These are phyloP conservation scores for Entomobrya multifasciata DNA, from an alignment of 2,888 invertebrate species.

Conservation along the genomic window DNA sequence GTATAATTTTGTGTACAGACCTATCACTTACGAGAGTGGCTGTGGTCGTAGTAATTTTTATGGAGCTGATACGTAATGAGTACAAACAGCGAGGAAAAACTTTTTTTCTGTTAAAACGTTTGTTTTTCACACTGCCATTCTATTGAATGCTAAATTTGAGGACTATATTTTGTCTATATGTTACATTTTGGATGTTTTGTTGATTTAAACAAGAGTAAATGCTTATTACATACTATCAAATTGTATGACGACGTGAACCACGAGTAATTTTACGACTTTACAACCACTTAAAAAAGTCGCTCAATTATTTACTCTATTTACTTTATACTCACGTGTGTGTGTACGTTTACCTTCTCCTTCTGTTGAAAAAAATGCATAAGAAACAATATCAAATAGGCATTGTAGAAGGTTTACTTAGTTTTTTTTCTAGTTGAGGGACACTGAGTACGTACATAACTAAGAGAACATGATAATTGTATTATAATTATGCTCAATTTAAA, in stretches of 20 bases:
- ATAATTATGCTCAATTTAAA: conserved; percentile 39
- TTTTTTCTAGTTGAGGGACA: conserved; percentile 47
- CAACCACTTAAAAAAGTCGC: not conserved
- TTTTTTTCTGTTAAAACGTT: not conserved
- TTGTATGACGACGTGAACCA: not conserved
- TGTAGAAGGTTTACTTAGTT: conserved; percentile 48
- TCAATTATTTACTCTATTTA: not conserved
- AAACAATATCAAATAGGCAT: not conserved
- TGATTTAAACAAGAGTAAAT: not conserved
- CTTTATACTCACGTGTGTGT: not conserved
- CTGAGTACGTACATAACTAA: conserved; percentile 11
- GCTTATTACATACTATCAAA: not conserved
- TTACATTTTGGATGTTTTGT: not conserved
- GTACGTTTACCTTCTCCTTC: conserved; percentile 15
- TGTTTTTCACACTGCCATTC: conserved; percentile 36
- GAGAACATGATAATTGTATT: conserved; percentile 56
- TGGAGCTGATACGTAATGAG: conserved; percentile 43
- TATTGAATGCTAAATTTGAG: not conserved
- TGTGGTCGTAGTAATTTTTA: not conserved
- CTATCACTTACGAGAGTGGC: not conserved
- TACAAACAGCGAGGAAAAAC: conserved; percentile 28
- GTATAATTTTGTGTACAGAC: conserved; percentile 37
- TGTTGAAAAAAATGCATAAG: not conserved
- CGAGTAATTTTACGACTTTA: conserved; percentile 16
- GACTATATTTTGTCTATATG: not conserved